Conservation (phyloP, 2,888 invertebrate genomes). For the Aricia artaxerxes region DNA sequence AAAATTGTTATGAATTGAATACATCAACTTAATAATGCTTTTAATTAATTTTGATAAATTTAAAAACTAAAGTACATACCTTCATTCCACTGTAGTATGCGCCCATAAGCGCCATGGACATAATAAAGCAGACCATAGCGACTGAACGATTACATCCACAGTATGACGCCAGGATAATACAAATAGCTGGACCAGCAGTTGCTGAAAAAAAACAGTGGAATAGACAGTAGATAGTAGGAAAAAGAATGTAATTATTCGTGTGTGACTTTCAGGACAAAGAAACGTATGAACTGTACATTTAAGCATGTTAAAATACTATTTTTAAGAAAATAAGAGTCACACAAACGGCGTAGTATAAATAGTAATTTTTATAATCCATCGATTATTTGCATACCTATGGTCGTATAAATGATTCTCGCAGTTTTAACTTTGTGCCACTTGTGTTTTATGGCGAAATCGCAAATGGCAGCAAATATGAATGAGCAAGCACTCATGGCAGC, state of each 20-base stretch:
- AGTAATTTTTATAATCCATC: too few species aligned
- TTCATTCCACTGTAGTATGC: conserved; percentile 80
- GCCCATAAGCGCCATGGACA: conserved; percentile 79
- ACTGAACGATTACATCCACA: conserved; percentile 67
- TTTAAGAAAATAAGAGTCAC: neutral
- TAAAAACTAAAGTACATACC: conserved; percentile 53
- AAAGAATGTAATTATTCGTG: too few species aligned
- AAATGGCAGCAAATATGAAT: conserved; percentile 66
- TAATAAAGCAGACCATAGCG: conserved; percentile 68
- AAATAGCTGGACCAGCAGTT: conserved; percentile 73
- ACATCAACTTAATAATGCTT: too few species aligned
- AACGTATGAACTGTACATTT: too few species aligned
- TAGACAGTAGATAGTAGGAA: too few species aligned
- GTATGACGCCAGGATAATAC: conserved; percentile 59
- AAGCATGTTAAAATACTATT: neutral
- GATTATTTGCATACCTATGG: conserved; percentile 53
- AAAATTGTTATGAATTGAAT: too few species aligned
- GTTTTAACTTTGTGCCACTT: conserved; percentile 51
- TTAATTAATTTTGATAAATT: too few species aligned
- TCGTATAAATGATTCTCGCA: conserved; percentile 60
- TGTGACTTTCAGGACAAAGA: neutral
- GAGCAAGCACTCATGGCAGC: conserved; percentile 78
- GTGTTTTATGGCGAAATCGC: conserved; percentile 61
- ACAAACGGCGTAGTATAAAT: too few species aligned
- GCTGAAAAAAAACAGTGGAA: conserved; percentile 51